Base-by-base conservation (phyloP, 2,113 vertebrate species). In the Atlantisia rogersi region DNA sequence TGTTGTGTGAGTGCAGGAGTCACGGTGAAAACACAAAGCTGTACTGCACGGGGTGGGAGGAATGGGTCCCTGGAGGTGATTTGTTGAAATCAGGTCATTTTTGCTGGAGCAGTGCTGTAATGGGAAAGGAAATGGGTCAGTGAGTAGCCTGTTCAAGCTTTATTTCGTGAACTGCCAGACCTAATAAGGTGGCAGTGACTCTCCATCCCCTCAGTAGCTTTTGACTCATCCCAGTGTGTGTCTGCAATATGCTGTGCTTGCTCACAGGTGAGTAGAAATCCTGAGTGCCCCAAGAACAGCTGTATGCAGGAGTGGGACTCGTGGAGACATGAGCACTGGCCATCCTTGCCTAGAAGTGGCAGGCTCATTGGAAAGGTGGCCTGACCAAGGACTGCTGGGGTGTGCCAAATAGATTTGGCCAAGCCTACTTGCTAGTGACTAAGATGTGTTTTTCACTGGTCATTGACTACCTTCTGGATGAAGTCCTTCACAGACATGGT, bases 201-300 rank as follows among this genome's bases (percentile, higher is more conserved):
- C 50, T 73, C 12, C 17, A n/a, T 77, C n/a, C 25, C 4, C 21
- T 55, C 6, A 0, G 0, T 15, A 48, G 22, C 55, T 80, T 67
- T 80, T 0, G 0, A 3, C 44, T 83, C 26, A 14, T 52, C 32
- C 12, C 13, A 0, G 1, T 73, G 58, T 37, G 12, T 26, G 25
- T 32, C 58, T 4, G 1, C 17, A 78, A 46, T 15, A 11, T 11
- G 9, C 32, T 53, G 2, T 52, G 62, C 53, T 68, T 2, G 2
- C 28, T 55, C 29, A 28, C n/a, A 44, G 28, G 15, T 44, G 44
- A 74, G 22, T 25, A n/a, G 48, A n/a, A 71, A 31, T 67, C 9
- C 52, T 37, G 35, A 24, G 29, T 19, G 50, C 39, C n/a, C 82
- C 5, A 4, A 26, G 31, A 62, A 44, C 59, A 86, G 56, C 71